Percentiles rank a stretch among this genome's conserved stretches.
These are phyloP conservation scores for Saguinus midas DNA, from an alignment of 2,113 vertebrate species.

Conservation along the genomic window DNA sequence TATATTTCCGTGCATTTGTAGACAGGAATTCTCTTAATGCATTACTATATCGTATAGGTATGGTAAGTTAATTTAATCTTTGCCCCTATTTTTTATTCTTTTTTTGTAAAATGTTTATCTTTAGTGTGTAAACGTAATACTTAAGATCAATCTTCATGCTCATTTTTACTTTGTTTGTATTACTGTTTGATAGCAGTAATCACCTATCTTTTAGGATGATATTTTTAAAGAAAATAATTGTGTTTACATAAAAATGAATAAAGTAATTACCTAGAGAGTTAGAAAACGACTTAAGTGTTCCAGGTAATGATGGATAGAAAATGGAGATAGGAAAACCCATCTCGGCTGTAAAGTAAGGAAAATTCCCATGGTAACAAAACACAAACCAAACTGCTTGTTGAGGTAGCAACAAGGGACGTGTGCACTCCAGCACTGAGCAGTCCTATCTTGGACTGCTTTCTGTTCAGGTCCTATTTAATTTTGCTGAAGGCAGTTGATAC, in stretches of 20 bases:
- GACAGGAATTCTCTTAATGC: background rate
- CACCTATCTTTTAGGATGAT: background rate
- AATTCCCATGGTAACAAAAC: background rate
- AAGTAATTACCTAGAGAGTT: background rate
- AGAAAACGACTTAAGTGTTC: background rate
- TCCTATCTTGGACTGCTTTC: background rate
- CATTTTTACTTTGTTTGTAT: background rate
- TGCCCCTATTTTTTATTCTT: background rate
- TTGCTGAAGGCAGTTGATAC: background rate
- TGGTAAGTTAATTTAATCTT: background rate
- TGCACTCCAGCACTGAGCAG: rapidly evolving
- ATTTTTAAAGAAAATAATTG: background rate
- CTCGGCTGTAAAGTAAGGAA: background rate
- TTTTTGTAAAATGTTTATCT: background rate
- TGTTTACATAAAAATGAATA: background rate
- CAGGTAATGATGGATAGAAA: background rate
- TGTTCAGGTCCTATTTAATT: background rate
- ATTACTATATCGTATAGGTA: background rate
- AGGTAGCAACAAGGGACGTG: background rate
- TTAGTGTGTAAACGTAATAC: background rate
- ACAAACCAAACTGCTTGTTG: too few relatives aligned
- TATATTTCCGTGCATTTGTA: background rate
- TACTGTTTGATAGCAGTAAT: background rate
- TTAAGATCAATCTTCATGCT: background rate
- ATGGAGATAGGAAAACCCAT: background rate